Evolutionary conservation across 2,113 vertebrate genomes (phyloP).

Genomic region (Pelvicachromis taeniatus): DNA sequence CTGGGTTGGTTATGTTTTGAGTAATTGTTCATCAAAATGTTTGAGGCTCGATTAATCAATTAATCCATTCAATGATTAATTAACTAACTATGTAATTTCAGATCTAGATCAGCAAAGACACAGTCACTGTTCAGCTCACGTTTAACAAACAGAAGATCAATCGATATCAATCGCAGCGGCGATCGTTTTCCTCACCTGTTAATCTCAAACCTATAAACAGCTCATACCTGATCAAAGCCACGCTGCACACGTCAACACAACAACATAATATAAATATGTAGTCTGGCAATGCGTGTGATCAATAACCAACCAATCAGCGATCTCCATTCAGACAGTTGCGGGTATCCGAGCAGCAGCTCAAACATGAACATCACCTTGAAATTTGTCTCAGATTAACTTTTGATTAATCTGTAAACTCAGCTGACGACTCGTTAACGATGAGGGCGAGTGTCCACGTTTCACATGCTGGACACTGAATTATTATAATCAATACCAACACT

Average conservation of each 20-base stretch:
- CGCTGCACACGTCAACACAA: not conserved
- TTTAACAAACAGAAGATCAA: not conserved
- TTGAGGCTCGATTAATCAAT: not conserved
- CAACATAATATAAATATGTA: not conserved
- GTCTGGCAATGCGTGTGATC: not conserved
- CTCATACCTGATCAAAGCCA: not conserved
- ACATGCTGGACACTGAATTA: no score
- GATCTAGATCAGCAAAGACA: not conserved
- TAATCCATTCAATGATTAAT: accelerated
- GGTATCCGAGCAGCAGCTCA: not conserved
- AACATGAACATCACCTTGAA: not conserved
- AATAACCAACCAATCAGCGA: accelerated
- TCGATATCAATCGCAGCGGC: not conserved
- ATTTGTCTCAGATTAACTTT: not conserved
- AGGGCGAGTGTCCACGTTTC: no score
- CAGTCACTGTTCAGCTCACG: accelerated
- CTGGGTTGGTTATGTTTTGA: not conserved
- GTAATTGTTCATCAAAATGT: not conserved
- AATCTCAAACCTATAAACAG: not conserved
- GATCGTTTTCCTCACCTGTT: not conserved
- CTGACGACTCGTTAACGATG: not conserved
- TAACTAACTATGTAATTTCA: not conserved
- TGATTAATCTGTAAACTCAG: not conserved
- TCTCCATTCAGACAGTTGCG: not conserved
- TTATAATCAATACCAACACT: no score